A percentile compares a stretch with the other conserved stretches of the same genome.
phyloP scores from a whole-genome alignment of 64 coral and sea anemone species.

The Stichodactyla helianthus region DNA sequence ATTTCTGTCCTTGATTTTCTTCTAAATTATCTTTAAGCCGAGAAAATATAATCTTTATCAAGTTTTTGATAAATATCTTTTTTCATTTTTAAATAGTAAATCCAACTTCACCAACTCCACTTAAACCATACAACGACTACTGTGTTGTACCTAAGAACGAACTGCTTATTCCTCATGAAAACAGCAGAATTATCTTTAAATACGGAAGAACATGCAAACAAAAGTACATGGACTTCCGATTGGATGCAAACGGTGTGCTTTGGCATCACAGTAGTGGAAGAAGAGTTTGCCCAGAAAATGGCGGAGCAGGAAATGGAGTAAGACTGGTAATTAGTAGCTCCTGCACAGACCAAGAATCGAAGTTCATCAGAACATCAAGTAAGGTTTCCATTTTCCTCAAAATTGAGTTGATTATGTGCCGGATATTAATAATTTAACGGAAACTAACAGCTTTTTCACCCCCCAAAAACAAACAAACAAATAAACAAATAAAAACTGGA shows the following conservation, averaged over 20 bases:
- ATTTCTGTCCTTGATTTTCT: too few species aligned
- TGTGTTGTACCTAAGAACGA: conserved; percentile 52
- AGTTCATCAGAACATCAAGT: conserved; percentile 61
- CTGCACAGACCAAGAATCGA: conserved; percentile 40
- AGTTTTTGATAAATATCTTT: not conserved
- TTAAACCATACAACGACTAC: conserved; percentile 44
- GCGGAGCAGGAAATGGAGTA: conserved; percentile 33
- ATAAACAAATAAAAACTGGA: too few species aligned
- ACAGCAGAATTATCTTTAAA: conserved; percentile 36
- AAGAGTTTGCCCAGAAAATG: conserved; percentile 62
- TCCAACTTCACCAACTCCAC: conserved; percentile 58
- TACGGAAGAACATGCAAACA: conserved; percentile 36
- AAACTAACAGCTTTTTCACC: too few species aligned
- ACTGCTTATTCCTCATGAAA: conserved; percentile 23
- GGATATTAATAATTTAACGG: too few species aligned
- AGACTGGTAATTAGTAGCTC: conserved; percentile 60
- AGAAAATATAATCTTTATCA: not conserved
- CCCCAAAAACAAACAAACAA: too few species aligned
- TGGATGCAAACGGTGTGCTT: conserved; percentile 55
- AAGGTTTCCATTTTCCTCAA: not conserved
- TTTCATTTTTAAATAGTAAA: conserved; percentile 14
- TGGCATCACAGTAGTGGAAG: conserved; percentile 65
- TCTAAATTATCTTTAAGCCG: too few species aligned
- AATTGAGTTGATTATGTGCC: not conserved
- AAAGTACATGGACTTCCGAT: conserved; percentile 49